Evolutionary conservation across 2,797 vertebrate genomes (phyloP), one percentile per base, ranked within the genome.

Genomic region (Cheirogaleus major): DNA sequence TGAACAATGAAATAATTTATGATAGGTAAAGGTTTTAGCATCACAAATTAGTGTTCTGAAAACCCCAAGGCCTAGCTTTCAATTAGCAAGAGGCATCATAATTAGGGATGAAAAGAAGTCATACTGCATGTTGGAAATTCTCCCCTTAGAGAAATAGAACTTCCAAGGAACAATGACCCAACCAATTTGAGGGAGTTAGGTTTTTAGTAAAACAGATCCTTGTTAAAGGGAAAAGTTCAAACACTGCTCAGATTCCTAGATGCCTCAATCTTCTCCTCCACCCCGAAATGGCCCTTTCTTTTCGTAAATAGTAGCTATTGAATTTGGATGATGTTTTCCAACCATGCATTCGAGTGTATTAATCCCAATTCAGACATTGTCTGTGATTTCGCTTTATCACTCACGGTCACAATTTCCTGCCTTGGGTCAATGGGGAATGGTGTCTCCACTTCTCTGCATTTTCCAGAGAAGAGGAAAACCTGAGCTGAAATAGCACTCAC

Each of bases 1-100:
- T 98, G 97, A 98, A 98, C 89, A 98, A 97, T 97, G 89, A 98
- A 97, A 97, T 98, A 97, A 96, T 98, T 97, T 98, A 96, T 92
- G 88, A 92, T 95, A 96, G 97, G 95, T 97, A 97, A 97, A 97
- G 55, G 15, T 91, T 97, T 95, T 98, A 80, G 30, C 91, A 50
- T 95, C 38, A 95, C 95, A 98, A 97, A 97, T 97, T 92, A 97
- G 63, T 72, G 45, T 95, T 91, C 91, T 95, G 50, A 67, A 97
- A 98, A 98, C 88, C 95, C 87, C 81, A 63, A 95, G 97, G 96
- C 93, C 97, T 48, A 86, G 85, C 57, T 98, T 98, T 97, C 95
- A 98, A 98, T 98, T 98, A 98, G 69, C 41, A 97, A 59, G 92
- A 97, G 80, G 12, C 67, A 92, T 83, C 94, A 76, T 30, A 98